phyloP scores from a whole-genome alignment of 1,140 invertebrate genomes.

The Pseudomyrmex cubaensis region DNA sequence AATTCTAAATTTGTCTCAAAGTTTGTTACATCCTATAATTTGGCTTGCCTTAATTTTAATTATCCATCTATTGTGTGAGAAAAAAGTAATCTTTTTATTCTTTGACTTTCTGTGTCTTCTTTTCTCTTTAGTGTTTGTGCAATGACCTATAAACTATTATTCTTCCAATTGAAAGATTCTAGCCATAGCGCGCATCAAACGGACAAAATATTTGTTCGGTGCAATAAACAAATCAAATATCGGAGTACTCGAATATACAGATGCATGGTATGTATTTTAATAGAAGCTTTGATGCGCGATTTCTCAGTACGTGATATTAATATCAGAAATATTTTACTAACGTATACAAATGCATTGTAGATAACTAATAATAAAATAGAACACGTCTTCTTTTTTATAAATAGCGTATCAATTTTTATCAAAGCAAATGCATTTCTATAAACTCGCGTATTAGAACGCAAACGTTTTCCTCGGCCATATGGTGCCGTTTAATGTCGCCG shows the following conservation, averaged over 20 bases:
- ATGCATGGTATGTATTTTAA: not conserved
- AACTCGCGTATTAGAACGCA: conserved; percentile 38
- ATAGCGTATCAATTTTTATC: conserved; percentile 1
- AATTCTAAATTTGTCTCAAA: too few relatives aligned
- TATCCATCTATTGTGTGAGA: too few relatives aligned
- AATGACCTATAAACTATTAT: not conserved
- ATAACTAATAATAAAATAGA: not conserved
- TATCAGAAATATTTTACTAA: not conserved
- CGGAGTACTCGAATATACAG: not conserved
- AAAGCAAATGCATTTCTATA: conserved; percentile 21
- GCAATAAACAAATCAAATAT: conserved; percentile 4
- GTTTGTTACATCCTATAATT: too few relatives aligned
- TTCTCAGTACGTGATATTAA: not conserved
- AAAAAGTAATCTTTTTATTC: too few relatives aligned
- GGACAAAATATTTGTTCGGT: not conserved
- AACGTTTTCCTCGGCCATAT: conserved; percentile 53
- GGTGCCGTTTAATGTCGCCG: conserved; percentile 14
- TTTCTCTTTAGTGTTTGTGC: not conserved
- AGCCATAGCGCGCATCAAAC: not conserved
- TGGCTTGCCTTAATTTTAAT: too few relatives aligned
- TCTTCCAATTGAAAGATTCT: not conserved
- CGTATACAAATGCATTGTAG: not conserved
- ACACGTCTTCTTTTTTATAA: conserved; percentile 6
- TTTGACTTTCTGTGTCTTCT: too few relatives aligned
- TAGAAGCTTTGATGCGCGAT: not conserved